A percentile compares a stretch with the other conserved stretches of the same genome.
Evolutionary conservation across 2,113 vertebrate species (phyloP).

Genomic region (Chiloscyllium plagiosum): DNA sequence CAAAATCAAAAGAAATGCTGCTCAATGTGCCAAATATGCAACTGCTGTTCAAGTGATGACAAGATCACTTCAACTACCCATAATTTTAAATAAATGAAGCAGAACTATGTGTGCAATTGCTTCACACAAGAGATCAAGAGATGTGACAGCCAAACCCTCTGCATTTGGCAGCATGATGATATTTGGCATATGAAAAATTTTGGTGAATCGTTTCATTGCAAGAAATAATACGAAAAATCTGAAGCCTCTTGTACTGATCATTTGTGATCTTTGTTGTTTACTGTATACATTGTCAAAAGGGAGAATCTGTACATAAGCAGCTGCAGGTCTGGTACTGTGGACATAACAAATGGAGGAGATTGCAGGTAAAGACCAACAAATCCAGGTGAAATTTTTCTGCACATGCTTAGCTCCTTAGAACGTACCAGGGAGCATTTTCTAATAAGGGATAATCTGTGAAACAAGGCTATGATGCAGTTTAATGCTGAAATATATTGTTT

Average conservation of each 20-base stretch:
- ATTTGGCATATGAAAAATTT: neutral
- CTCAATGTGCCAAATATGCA: neutral
- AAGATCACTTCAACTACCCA: neutral
- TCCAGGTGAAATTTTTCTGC: neutral
- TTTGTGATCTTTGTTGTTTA: neutral
- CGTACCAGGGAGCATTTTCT: neutral
- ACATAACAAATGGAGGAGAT: neutral
- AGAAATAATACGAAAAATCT: neutral
- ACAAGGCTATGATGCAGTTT: neutral
- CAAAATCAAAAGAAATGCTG: neutral
- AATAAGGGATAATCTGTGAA: neutral
- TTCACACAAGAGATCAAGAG: neutral
- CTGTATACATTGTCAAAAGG: neutral
- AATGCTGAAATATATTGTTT: neutral
- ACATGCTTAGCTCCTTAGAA: neutral
- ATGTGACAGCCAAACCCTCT: neutral
- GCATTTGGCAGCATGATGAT: neutral
- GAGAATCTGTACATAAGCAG: neutral
- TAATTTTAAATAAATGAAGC: neutral
- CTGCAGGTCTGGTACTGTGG: neutral
- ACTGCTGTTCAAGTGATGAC: neutral
- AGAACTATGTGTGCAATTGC: neutral
- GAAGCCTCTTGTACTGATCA: neutral
- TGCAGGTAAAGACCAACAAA: neutral
- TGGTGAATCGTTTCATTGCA: neutral